These are phyloP conservation scores for Acrobasis repandana DNA, from an alignment of 2,888 invertebrate species.

Conservation along the genomic window DNA sequence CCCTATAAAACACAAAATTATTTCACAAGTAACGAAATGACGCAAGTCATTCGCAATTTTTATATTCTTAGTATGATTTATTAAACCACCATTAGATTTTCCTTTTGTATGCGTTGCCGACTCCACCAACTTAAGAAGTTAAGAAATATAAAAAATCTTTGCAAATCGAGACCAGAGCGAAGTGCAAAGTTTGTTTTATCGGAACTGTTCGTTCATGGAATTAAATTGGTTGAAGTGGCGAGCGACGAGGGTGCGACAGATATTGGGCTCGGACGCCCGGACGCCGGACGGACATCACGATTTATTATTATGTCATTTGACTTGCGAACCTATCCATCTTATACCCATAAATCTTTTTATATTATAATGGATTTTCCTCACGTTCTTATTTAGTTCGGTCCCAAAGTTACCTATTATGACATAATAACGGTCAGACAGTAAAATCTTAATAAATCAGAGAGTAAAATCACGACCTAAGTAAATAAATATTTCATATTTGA, in stretches of 20 bases:
- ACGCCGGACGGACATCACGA: constrained; percentile 3
- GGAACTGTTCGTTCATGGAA: background rate
- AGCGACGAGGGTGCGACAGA: constrained; percentile 13
- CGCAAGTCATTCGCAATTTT: background rate
- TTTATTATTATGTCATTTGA: constrained; percentile 16
- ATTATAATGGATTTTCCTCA: constrained; percentile 7
- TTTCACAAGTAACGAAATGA: background rate
- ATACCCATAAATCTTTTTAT: constrained; percentile 13
- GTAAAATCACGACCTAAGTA: too few relatives aligned
- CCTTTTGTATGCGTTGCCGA: background rate
- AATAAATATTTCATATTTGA: too few relatives aligned
- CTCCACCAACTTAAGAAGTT: background rate
- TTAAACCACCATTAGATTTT: background rate
- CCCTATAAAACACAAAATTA: background rate
- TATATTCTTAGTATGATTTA: background rate
- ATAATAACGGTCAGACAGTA: background rate
- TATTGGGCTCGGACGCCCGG: background rate
- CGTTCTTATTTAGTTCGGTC: background rate
- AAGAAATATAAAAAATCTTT: background rate
- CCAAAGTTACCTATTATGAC: background rate
- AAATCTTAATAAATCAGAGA: too few relatives aligned
- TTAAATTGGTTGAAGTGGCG: constrained; percentile 7
- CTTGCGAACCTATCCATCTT: constrained; percentile 8
- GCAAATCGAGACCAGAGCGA: background rate
- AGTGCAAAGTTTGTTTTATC: background rate